These are phyloP conservation scores for Pygoscelis antarcticus DNA, from an alignment of 2,113 vertebrate genomes.

Conservation along the genomic window DNA sequence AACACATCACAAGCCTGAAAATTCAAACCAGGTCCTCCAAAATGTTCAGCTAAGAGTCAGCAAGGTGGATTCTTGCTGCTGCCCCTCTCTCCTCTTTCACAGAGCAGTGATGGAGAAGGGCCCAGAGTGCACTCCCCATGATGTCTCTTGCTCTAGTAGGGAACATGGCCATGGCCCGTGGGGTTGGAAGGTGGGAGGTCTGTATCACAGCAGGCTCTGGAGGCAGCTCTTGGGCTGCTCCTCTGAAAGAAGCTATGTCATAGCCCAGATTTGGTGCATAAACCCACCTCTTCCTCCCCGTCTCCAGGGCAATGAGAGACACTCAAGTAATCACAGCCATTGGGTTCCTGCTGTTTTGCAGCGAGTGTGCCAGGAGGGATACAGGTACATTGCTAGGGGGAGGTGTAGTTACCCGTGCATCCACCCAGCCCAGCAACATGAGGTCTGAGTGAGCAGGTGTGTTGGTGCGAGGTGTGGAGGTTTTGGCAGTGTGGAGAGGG, in stretches of 20 bases:
- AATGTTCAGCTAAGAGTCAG: background rate
- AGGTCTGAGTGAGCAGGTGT: background rate
- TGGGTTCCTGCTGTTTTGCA: background rate
- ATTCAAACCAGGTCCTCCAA: background rate
- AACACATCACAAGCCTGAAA: background rate
- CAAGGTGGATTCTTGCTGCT: background rate
- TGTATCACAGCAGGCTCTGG: background rate
- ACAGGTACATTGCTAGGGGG: rapidly evolving
- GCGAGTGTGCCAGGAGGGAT: background rate
- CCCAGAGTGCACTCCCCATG: background rate
- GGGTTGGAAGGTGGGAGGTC: background rate
- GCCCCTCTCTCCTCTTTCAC: background rate
- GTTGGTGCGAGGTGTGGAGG: background rate
- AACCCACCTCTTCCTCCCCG: background rate
- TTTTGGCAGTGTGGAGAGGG: background rate
- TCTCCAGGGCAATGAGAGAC: background rate
- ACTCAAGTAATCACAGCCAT: background rate
- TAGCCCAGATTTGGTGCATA: background rate
- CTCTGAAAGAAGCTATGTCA: background rate
- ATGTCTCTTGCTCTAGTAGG: background rate
- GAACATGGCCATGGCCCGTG: rapidly evolving
- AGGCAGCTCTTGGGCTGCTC: background rate
- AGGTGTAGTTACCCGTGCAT: background rate
- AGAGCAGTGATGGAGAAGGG: background rate
- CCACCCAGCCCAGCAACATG: background rate